Conservation (phyloP, 2,888 invertebrate species). For the Sarcophaga carnaria region DNA sequence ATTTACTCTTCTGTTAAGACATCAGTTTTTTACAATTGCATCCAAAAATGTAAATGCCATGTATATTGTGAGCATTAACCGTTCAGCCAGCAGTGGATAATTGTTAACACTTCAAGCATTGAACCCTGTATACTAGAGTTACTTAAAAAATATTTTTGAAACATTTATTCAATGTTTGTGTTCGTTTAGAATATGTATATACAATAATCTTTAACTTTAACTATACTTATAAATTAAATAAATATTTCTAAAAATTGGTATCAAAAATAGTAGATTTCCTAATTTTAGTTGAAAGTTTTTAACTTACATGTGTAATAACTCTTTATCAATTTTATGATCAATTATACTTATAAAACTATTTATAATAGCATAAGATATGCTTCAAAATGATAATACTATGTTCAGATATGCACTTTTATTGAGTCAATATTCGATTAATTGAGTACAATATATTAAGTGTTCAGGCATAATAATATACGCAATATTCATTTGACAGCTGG, state of each 20-base stretch:
- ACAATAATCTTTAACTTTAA: neutral
- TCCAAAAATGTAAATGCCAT: too few species aligned
- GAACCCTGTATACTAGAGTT: conserved; percentile 4
- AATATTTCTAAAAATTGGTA: conserved; percentile 4
- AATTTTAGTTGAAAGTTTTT: neutral
- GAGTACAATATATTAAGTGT: too few species aligned
- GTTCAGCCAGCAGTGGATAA: too few species aligned
- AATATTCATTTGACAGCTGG: too few species aligned
- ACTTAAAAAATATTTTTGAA: neutral
- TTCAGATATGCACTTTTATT: too few species aligned
- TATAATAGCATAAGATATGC: neutral
- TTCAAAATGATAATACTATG: too few species aligned
- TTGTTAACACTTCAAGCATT: too few species aligned
- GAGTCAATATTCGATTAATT: too few species aligned
- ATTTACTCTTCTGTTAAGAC: too few species aligned
- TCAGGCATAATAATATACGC: too few species aligned
- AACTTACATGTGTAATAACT: neutral
- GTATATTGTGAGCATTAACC: too few species aligned
- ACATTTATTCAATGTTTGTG: conserved; percentile 6
- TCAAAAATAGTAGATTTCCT: conserved; percentile 28
- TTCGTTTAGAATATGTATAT: conserved; percentile 31
- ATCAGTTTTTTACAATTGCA: too few species aligned
- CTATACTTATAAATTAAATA: neutral
- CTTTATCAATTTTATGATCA: conserved; percentile 34
- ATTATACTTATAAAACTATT: conserved; percentile 31